Base-by-base conservation (phyloP, 1,140 invertebrate genomes). In the Bombus terrestris region DNA sequence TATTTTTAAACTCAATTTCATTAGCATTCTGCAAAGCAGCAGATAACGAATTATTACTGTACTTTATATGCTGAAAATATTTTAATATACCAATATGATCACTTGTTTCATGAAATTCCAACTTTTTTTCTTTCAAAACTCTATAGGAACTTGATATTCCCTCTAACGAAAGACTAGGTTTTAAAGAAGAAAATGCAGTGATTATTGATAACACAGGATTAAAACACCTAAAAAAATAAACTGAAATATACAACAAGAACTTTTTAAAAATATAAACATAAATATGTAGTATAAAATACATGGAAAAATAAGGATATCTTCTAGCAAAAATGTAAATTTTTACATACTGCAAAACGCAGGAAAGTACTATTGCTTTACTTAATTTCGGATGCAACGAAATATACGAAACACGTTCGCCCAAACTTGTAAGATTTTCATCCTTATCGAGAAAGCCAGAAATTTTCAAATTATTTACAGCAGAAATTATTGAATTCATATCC, bases 301-400 rank as follows among this genome's bases (percentile, higher is more conserved):
- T 68, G 25, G 15, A 39, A 39, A 35, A 71, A 13, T 39, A 39
- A 28, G 12, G 12, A 69, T 39, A 4, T 39, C 9, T 39, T 69
- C 18, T 53, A 53, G 5, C 18, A 53, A 22, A 0, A 53, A 53
- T 22, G 5, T 53, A 53, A 53, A 53, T 81, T 25, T 81, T 28
- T 37, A 84, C 91, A 82, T 94, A 96, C 93, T 96, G 94, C 10
- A 97, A 95, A 53, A 96, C 93, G 9, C 93, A 88, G 0, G 96
- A 93, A 88, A 96, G 94, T 62, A 97, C 88, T 39, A 97, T 57
- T 28, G 96, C 95, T 91, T 95, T 95, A 37, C 95, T 96, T 18
- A 97, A 83, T 76, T 95, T 95, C 9, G 97, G 96, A 92, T 96
- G 94, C 3, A 96, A 90, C 8, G 95, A 88, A 78, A 97, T 95